Percentiles rank a stretch among this genome's conserved stretches.
Evolutionary conservation across 2,797 vertebrate genomes (phyloP).

Genomic region (Hydrophis major): DNA sequence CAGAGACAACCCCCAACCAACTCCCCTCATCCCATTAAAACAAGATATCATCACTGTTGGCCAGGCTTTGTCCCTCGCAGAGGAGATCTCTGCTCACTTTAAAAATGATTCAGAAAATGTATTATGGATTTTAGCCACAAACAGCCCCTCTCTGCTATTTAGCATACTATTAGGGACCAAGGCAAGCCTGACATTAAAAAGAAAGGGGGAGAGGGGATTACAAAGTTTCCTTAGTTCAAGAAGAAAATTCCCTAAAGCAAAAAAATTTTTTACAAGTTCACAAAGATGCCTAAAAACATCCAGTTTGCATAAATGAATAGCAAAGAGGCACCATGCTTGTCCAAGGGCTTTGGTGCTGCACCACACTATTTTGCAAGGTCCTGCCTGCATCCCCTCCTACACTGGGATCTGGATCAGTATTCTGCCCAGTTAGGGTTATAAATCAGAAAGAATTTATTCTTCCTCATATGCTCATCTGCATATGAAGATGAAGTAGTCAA

Average conservation of each 20-base stretch:
- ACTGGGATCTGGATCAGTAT: neutral
- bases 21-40: neutral
- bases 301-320: neutral
- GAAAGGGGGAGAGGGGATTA: neutral
- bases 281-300: neutral
- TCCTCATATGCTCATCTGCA: neutral
- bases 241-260: neutral
- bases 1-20: neutral
- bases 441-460: neutral
- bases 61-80: neutral
- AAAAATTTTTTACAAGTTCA: too few relatives aligned
- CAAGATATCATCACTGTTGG: neutral
- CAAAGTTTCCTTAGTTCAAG: neutral
- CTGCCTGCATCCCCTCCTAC: neutral
- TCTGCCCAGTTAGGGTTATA: neutral
- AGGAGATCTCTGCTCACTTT: neutral
- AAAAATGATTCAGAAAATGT: neutral
- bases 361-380: neutral
- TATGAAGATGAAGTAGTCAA: neutral
- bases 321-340: neutral
- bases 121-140: neutral
- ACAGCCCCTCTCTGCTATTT: neutral
- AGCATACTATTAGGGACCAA: neutral
- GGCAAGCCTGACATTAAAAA: neutral
- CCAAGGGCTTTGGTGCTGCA: neutral